A percentile compares a stretch with the other conserved stretches of the same genome.
Conservation (phyloP, 2,113 vertebrate genomes). For the Ceuthmochares aereus region DNA sequence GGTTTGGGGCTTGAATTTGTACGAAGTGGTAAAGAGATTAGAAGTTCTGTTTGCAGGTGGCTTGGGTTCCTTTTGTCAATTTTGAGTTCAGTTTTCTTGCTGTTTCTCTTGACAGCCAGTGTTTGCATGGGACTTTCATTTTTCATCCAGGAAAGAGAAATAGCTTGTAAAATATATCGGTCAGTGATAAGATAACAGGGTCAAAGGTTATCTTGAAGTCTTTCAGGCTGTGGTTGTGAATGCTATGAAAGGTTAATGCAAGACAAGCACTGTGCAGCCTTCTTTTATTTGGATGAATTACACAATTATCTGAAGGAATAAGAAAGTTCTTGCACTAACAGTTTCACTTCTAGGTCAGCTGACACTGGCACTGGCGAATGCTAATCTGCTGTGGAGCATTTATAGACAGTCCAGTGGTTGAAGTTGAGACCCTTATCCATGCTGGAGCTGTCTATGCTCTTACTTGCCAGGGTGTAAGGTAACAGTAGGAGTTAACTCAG, state of each 20-base stretch:
- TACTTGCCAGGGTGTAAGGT: neutral
- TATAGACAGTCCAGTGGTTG: neutral
- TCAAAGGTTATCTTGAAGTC: conserved; percentile 33
- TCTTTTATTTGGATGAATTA: neutral
- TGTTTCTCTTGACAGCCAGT: neutral
- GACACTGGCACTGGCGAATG: neutral
- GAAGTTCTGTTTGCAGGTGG: neutral
- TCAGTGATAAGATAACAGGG: conserved; percentile 13
- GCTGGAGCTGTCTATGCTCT: neutral
- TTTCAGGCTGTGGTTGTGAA: neutral
- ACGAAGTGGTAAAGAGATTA: neutral
- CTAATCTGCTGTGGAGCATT: neutral
- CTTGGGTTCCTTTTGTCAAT: neutral
- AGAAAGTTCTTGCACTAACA: neutral
- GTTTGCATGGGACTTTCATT: neutral
- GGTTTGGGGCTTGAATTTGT: neutral
- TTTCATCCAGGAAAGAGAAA: neutral
- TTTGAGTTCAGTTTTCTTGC: neutral
- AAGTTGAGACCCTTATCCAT: neutral
- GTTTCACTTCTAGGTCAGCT: neutral
- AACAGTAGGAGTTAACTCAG: neutral
- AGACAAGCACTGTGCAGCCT: neutral
- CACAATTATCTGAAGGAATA: neutral
- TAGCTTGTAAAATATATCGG: neutral
- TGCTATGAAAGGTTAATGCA: neutral